Base-by-base conservation (phyloP, 2,113 vertebrate species). In the Heterocephalus glaber region DNA sequence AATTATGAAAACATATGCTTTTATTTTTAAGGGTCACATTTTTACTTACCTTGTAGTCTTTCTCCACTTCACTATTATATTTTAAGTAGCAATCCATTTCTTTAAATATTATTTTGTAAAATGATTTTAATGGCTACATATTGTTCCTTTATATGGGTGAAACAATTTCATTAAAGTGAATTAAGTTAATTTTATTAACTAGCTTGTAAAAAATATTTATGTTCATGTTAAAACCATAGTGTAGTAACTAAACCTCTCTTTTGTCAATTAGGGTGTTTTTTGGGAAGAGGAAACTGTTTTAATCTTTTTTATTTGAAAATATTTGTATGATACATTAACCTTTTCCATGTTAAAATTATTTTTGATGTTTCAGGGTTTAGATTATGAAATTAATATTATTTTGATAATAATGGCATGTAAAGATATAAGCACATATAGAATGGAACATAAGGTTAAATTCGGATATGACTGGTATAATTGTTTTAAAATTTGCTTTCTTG, bases 21-120 rank as follows among this genome's bases (percentile, higher is more conserved):
- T 90, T 35, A 65, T 87, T 82, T 86, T 56, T 35, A 94, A 90
- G 38, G 82, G 49, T 86, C 24, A 12, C 72, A 56, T 96, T 86
- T n/a, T 66, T 66, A 90, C 80, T 24, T 87, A 49, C 2, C 2
- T 72, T 90, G 4, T 74, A 41, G 26, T 85, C 41, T 89, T 85
- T 80, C 14, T 19, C 22, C 14, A 33, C 13, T 7, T 85, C 70
- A 65, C 30, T 81, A 63, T 33, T 80, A 8, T 92, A 60, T 94
- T 93, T 90, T 90, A 81, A 86, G 83, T 63, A 84, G n/a, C 6
- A 63, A 2, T 54, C 7, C 17, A 61, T 86, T 96, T 81, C 20
- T 33, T 77, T 94, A 76, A 83, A 77, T 90, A 58, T 86, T 91
- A 66, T 86, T 87, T 92, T 92, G 52, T 6, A 76, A 35, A 65